A percentile compares a stretch with the other conserved stretches of the same genome.
Conservation (phyloP, 2,113 vertebrate species). For the Trogon surrucura region DNA sequence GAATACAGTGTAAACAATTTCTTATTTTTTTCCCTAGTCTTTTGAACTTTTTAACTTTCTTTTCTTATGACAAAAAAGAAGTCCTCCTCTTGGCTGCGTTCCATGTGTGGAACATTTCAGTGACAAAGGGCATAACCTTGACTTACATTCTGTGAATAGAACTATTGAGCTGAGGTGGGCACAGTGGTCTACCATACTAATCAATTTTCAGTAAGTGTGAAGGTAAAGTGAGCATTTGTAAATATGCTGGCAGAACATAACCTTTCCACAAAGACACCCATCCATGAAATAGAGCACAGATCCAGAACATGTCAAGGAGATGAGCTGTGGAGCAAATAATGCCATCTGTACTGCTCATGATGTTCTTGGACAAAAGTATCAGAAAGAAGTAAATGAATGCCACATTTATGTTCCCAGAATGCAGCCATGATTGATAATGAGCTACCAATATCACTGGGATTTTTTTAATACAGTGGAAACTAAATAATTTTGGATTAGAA, state of each 20-base stretch:
- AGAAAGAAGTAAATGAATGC: slow-evolving; percentile 31
- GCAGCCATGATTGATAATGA: neutral
- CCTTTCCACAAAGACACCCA: slow-evolving; percentile 38
- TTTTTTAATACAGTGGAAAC: neutral
- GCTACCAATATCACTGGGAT: neutral
- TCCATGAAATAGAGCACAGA: slow-evolving; percentile 42
- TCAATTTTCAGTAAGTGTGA: neutral
- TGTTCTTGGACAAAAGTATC: slow-evolving; percentile 29
- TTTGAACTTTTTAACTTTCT: neutral
- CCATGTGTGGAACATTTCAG: neutral
- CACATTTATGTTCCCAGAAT: neutral
- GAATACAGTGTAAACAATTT: neutral
- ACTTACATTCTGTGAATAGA: neutral
- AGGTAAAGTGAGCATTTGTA: neutral
- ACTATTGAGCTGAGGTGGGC: neutral
- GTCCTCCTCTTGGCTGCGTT: neutral
- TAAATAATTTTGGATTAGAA: neutral
- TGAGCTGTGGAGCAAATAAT: slow-evolving; percentile 48
- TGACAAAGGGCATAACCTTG: neutral
- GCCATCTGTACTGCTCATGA: slow-evolving; percentile 42
- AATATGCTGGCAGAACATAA: slow-evolving; percentile 37
- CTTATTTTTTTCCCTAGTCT: neutral
- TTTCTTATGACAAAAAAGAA: neutral
- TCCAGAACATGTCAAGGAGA: slow-evolving; percentile 47
- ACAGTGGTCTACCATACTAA: neutral